Evolutionary conservation across 2,888 invertebrate genomes (phyloP).

Genomic region (Lamproptera curius): DNA sequence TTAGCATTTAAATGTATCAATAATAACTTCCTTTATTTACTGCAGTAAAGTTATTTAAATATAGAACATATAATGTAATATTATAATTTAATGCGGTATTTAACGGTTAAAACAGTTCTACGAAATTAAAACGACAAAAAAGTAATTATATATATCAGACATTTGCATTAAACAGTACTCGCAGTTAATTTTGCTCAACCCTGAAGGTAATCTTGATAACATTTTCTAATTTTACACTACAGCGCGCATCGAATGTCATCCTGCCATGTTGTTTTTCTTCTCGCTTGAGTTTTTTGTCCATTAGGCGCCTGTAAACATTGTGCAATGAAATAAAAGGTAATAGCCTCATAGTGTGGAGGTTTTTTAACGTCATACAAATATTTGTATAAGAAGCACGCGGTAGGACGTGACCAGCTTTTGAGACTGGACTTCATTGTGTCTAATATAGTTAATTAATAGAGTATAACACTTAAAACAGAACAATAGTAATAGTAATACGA

Average conservation of each 20-base stretch:
- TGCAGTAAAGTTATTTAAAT: too few species aligned
- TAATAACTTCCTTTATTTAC: too few species aligned
- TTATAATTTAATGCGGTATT: too few species aligned
- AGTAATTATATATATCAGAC: background rate
- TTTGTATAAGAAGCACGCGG: background rate
- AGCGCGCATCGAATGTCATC: constrained; percentile 39
- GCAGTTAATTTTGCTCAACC: constrained; percentile 17
- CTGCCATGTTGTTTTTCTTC: constrained; percentile 33
- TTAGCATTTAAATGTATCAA: too few species aligned
- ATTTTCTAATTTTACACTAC: constrained; percentile 35
- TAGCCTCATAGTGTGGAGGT: constrained; percentile 4
- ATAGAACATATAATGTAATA: too few species aligned
- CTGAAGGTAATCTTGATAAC: constrained; percentile 23
- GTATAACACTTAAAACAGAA: too few species aligned
- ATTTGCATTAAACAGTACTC: constrained; percentile 14
- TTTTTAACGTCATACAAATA: background rate
- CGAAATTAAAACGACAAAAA: too few species aligned
- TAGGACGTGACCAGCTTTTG: constrained; percentile 9
- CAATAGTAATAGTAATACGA: too few species aligned
- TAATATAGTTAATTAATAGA: too few species aligned
- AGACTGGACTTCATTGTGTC: too few species aligned
- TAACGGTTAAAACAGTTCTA: too few species aligned
- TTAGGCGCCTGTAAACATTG: constrained; percentile 25
- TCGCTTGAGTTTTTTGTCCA: constrained; percentile 28
- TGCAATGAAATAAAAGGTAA: constrained; percentile 23